Conservation (phyloP, 2,888 invertebrate genomes). For the Heteromurus nitidus region DNA sequence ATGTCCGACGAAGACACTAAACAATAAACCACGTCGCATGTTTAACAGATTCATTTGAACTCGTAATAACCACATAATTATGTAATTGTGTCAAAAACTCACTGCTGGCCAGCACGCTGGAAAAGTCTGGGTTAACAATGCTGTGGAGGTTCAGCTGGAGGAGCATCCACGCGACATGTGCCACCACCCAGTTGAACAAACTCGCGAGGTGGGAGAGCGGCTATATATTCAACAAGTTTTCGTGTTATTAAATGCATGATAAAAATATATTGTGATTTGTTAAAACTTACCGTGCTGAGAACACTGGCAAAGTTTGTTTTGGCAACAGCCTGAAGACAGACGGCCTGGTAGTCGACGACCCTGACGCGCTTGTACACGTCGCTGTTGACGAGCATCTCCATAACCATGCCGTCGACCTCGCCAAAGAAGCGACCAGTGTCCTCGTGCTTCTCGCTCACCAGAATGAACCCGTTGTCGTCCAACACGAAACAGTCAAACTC, state of each 20-base stretch:
- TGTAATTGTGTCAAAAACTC: slow-evolving; percentile 14
- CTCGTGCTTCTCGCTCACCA: slow-evolving; percentile 89
- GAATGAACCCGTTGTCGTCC: slow-evolving; percentile 95
- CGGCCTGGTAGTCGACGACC: slow-evolving; percentile 92
- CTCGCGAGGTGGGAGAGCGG: slow-evolving; percentile 72
- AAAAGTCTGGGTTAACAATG: slow-evolving; percentile 68
- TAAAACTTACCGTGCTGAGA: slow-evolving; percentile 70
- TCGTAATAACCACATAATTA: slow-evolving; percentile 27
- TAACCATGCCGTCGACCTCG: slow-evolving; percentile 94
- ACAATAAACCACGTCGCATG: background rate
- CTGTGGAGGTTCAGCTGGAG: slow-evolving; percentile 69
- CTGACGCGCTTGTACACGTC: slow-evolving; percentile 91
- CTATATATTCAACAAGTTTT: slow-evolving; percentile 33
- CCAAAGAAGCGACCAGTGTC: slow-evolving; percentile 95
- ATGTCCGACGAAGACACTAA: slow-evolving; percentile 43
- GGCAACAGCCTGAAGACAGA: slow-evolving; percentile 81
- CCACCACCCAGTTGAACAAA: slow-evolving; percentile 72
- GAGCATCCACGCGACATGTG: slow-evolving; percentile 68
- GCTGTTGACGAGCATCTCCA: slow-evolving; percentile 88
- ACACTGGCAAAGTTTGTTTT: slow-evolving; percentile 71
- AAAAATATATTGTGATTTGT: background rate
- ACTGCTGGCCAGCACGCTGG: slow-evolving; percentile 67
- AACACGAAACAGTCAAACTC: slow-evolving; percentile 94
- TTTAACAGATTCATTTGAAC: slow-evolving; percentile 2
- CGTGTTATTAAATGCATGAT: background rate